Conservation (phyloP, 2,113 vertebrate genomes). For the Uria lomvia region DNA sequence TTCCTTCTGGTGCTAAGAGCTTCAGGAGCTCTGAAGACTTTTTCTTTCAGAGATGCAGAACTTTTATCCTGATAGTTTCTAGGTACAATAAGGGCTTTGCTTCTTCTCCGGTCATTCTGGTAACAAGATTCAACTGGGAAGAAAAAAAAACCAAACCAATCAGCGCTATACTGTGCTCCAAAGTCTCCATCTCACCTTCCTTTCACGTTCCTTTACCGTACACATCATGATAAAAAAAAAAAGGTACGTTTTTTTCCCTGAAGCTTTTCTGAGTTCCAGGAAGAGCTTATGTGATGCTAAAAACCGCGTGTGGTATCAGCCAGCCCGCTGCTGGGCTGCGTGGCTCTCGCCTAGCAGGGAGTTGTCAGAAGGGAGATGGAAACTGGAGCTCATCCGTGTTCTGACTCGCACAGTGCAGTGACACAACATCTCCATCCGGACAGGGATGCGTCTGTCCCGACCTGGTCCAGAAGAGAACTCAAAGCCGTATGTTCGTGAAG, state of each 20-base stretch:
- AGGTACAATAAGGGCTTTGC: background rate
- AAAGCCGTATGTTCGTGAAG: background rate
- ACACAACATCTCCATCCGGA: background rate
- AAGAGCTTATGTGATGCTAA: background rate
- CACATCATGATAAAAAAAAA: background rate
- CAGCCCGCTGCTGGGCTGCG: background rate
- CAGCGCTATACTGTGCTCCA: background rate
- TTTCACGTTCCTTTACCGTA: background rate
- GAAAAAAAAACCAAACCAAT: background rate
- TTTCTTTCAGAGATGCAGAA: background rate
- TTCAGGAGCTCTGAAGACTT: background rate
- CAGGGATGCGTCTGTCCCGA: background rate
- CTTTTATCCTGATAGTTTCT: background rate
- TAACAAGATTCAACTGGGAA: background rate
- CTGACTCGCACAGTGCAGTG: rapidly evolving
- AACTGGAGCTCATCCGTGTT: background rate
- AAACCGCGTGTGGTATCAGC: background rate
- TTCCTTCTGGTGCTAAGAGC: background rate
- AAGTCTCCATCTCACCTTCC: background rate
- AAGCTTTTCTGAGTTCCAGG: background rate
- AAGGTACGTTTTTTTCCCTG: background rate
- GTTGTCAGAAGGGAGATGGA: background rate
- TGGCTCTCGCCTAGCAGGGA: background rate
- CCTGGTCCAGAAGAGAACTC: background rate
- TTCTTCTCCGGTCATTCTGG: background rate